phyloP scores from a whole-genome alignment of 2,888 invertebrate species.

The Sialis fuliginosa region DNA sequence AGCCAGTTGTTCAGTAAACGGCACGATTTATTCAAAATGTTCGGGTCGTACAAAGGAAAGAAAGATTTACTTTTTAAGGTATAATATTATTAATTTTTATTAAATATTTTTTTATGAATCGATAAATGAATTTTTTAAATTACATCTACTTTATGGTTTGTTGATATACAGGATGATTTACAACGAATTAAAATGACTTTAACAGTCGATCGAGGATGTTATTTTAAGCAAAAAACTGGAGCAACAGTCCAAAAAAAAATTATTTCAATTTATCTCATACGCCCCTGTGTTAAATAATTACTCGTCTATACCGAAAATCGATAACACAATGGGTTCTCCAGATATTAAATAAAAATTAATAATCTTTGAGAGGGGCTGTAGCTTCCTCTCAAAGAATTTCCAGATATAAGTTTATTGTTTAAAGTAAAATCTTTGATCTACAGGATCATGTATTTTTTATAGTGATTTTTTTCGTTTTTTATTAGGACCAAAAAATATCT shows the following conservation, averaged over 20 bases:
- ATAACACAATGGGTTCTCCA: too few species aligned
- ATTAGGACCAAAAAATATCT: not conserved
- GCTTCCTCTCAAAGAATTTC: not conserved
- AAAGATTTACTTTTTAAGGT: conserved; percentile 35
- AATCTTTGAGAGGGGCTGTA: not conserved
- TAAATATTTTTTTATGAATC: not conserved
- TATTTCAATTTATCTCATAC: too few species aligned
- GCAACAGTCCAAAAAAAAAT: too few species aligned
- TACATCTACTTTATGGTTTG: not conserved
- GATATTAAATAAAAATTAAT: not conserved
- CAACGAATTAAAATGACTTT: too few species aligned
- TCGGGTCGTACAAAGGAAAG: conserved; percentile 36
- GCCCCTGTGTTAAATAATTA: too few species aligned
- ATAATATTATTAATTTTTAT: not conserved
- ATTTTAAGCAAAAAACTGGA: too few species aligned
- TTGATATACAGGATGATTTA: not conserved
- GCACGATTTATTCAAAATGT: conserved; percentile 43
- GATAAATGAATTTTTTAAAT: not conserved
- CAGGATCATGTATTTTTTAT: too few species aligned
- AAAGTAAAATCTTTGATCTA: too few species aligned
- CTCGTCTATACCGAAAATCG: too few species aligned
- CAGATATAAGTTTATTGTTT: not conserved
- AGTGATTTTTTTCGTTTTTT: not conserved
- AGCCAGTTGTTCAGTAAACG: conserved; percentile 34
- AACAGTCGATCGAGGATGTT: too few species aligned